Evolutionary conservation across 1,140 invertebrate genomes (phyloP).

Genomic region (Drosophila lini): DNA sequence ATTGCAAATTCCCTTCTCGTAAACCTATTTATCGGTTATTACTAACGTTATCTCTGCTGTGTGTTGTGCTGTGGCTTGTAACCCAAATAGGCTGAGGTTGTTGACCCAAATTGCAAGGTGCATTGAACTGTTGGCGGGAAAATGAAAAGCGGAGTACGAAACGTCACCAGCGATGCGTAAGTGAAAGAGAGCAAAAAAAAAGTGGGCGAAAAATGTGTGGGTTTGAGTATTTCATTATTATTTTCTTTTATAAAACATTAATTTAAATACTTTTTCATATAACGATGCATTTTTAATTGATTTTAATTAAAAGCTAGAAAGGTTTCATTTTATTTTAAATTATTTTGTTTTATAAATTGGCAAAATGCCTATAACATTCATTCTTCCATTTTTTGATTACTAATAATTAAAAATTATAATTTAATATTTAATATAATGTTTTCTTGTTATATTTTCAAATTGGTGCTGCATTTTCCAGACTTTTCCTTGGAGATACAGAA

Average conservation of each 20-base stretch:
- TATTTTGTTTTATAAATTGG: not conserved
- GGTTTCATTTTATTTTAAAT: not conserved
- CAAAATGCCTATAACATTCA: not conserved
- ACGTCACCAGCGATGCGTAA: conserved; percentile 38
- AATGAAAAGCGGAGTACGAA: conserved; percentile 28
- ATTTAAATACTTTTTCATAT: too few species aligned
- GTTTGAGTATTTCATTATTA: too few species aligned
- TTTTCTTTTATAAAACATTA: too few species aligned
- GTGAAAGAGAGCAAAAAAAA: conserved; percentile 13
- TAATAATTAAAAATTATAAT: too few species aligned
- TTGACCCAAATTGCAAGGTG: conserved; percentile 82
- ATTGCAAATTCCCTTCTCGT: not conserved
- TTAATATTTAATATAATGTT: not conserved
- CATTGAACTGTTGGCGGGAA: conserved; percentile 73
- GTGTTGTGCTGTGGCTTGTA: conserved; percentile 18
- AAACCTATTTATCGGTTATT: not conserved
- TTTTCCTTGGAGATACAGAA: conserved; percentile 40
- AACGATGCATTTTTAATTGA: not conserved
- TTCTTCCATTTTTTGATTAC: too few species aligned
- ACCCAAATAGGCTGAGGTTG: conserved; percentile 76
- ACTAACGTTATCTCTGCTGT: not conserved
- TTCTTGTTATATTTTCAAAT: not conserved
- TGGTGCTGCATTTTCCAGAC: conserved; percentile 52
- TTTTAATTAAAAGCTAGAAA: not conserved
- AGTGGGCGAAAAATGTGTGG: conserved; percentile 15